A percentile compares a stretch with the other conserved stretches of the same genome.
phyloP scores from a whole-genome alignment of 2,113 vertebrate genomes.

The Pterophyllum scalare region DNA sequence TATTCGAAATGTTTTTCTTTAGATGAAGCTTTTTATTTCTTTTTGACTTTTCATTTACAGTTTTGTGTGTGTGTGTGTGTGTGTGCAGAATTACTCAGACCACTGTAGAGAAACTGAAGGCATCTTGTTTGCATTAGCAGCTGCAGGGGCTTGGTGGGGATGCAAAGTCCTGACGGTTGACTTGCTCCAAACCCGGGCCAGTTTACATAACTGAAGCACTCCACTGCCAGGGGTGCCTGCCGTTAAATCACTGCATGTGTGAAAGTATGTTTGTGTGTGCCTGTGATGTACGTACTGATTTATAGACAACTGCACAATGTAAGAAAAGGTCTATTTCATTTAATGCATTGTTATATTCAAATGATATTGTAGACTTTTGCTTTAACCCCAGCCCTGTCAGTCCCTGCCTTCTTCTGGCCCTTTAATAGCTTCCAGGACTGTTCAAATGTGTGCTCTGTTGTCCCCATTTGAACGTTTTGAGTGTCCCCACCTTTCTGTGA shows the following conservation, averaged over 20 bases:
- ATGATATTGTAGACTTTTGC: not conserved
- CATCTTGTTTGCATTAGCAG: slow-evolving; percentile 79
- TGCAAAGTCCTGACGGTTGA: slow-evolving; percentile 83
- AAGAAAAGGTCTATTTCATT: not conserved
- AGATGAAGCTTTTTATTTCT: not conserved
- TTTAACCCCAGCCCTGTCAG: not conserved
- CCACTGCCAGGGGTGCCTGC: slow-evolving; percentile 67
- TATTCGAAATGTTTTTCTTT: not conserved
- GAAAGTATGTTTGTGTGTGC: slow-evolving; percentile 17
- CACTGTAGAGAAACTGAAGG: slow-evolving; percentile 41
- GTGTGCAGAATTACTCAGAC: slow-evolving; percentile 15
- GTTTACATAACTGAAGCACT: slow-evolving; percentile 86
- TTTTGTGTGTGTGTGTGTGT: not conserved
- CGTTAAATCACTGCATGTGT: slow-evolving; percentile 73
- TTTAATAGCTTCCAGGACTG: not conserved
- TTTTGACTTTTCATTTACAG: not conserved
- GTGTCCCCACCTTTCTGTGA: not conserved
- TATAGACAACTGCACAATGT: not conserved
- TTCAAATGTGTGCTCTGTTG: not conserved
- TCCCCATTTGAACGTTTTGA: not conserved
- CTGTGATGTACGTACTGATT: not conserved
- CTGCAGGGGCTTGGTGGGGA: slow-evolving; percentile 72
- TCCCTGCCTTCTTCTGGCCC: not conserved
- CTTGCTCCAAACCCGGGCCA: slow-evolving; percentile 70
- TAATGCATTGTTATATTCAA: not conserved